Evolutionary conservation across 2,797 vertebrate genomes (phyloP).

Genomic region (Amazona finschi): DNA sequence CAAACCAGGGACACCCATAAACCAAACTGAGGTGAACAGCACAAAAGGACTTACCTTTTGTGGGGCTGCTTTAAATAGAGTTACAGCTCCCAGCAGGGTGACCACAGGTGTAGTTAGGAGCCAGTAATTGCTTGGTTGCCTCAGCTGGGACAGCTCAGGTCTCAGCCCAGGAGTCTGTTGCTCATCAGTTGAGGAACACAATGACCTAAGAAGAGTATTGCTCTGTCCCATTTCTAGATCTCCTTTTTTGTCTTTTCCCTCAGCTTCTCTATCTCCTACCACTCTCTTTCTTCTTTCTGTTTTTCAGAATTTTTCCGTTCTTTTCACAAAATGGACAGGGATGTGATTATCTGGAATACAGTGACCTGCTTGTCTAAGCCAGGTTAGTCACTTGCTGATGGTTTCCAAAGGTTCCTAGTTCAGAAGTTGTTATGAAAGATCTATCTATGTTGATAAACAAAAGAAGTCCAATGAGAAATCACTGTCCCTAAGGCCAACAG

Average conservation of each 20-base stretch:
- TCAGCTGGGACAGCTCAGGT: neutral
- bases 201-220: rapidly evolving
- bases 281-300: neutral
- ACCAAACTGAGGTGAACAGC: neutral
- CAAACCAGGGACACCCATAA: rapidly evolving
- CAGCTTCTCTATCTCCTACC: neutral
- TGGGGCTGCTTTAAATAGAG: neutral
- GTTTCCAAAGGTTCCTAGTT: neutral
- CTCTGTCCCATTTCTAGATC: neutral
- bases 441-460: neutral
- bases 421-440: neutral
- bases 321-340: neutral
- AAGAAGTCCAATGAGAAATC: neutral
- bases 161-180: neutral
- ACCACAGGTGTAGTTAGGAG: neutral
- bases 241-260: neutral
- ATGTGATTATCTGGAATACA: neutral
- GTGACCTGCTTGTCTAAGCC: neutral
- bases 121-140: neutral
- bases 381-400: neutral
- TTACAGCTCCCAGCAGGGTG: neutral
- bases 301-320: neutral
- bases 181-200: neutral
- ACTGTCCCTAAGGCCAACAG: neutral
- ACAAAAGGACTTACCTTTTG: rapidly evolving